Evolutionary conservation across 2,113 vertebrate genomes (phyloP), one percentile per base, ranked within the genome.

Genomic region (Uria lomvia): DNA sequence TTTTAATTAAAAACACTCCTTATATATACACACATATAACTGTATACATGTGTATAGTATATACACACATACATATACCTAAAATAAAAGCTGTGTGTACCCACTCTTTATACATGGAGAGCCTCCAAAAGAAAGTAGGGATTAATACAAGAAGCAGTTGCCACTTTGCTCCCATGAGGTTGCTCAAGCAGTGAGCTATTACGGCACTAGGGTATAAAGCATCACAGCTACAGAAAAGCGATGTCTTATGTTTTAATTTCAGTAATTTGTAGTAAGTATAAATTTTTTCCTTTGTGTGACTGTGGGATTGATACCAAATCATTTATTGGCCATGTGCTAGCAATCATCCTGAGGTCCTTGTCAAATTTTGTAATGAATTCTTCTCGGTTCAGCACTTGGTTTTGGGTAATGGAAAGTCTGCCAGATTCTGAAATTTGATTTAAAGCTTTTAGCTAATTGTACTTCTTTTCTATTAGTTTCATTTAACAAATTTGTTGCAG

Each of bases 381-480:
- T 88, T 87, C 86, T 71, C 5, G 1, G 47, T 88, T 94, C 60
- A 91, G 42, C 30, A 12, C 55, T 94, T 94, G n/a, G 7, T 94
- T 96, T 93, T 63, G 27, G 47, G 58, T 74, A 83, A 70, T 58
- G 12, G 91, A 94, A 72, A 74, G 21, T 70, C 80, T 94, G 92
- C 63, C 85, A 94, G 45, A 27, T 65, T 86, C 85, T 82, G 19
- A 47, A 81, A 96, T 81, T 90, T 83, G 80, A 93, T 96, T 92
- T 92, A 95, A 96, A 80, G n/a, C 90, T 95, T 92, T 68, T 89
- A 92, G 42, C 70, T 92, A 95, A 90, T 97, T 97, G 78, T 94
- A 67, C 26, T 85, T 94, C 56, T 95, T 83, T 95, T 32, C 83
- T 91, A 72, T 90, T 65, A 60, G 79, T 89, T 96, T 94, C 34